Base-by-base conservation (phyloP, 2,113 vertebrate species). In the Odontesthes bonariensis region DNA sequence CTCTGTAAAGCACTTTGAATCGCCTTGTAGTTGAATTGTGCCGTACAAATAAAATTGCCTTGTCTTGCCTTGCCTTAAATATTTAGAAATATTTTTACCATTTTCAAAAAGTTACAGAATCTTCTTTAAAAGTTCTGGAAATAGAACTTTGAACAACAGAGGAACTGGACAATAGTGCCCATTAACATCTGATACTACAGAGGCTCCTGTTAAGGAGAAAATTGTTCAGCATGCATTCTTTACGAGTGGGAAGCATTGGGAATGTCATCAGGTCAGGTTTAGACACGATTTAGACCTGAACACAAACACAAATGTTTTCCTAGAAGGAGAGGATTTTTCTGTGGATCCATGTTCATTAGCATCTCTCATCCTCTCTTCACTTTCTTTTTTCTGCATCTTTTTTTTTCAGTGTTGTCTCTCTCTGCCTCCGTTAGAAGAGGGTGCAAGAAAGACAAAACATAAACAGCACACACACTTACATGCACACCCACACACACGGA, bases 261-360 rank as follows among this genome's bases (percentile, higher is more conserved):
- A 79, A 67, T 82, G 74, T 73, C 52, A 46, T 75, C 73, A 58
- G 69, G 51, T 82, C 86, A 77, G 62, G 86, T 84, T 71, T 59
- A 85, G 77, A 82, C 85, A 85, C 14, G 79, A 86, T 78, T 76
- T 79, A 71, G 60, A 70, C 52, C 72, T 9, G 11, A 60, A 69
- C 47, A 16, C 1, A 67, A 63, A 86, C 16, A 65, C 62, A 22
- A 79, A 85, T 58, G 61, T 86, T 86, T 82, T 85, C 82, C 73
- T 82, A 67, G 60, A 82, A 78, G 70, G 73, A 72, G 47, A 74
- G 35, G 22, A 38, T 71, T n/a, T n/a, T n/a, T n/a, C 42, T 32
- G 70, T 22, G 10, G 72, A 20, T 73, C 84, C 76, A 76, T 71
- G 79, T 81, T 83, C 62, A 66, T 71, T 72, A 61, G n/a, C 1